phyloP scores from a whole-genome alignment of 1,140 invertebrate species.

The Melitaea cinxia region DNA sequence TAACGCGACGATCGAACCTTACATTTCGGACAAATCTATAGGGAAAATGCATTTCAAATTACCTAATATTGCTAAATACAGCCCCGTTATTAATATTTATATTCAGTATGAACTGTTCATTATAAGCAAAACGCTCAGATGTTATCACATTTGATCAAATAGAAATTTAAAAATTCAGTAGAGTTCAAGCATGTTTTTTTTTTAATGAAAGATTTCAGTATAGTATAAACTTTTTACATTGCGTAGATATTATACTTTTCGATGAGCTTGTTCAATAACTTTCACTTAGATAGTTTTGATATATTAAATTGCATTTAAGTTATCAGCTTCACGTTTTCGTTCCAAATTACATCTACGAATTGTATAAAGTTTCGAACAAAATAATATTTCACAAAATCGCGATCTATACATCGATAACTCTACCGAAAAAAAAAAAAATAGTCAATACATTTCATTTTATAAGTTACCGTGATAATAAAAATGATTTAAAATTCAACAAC shows the following conservation, averaged over 20 bases:
- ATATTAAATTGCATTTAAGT: no score
- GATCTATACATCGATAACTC: not conserved
- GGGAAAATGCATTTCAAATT: constrained; percentile 8
- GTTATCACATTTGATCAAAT: not conserved
- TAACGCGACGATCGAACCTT: not conserved
- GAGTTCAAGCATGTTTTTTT: no score
- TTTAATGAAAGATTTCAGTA: not conserved
- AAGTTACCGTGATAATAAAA: not conserved
- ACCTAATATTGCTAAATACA: constrained; percentile 11
- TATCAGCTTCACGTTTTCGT: no score
- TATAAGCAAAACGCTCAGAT: not conserved
- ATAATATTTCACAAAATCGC: not conserved
- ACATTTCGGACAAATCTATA: not conserved
- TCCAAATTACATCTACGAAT: not conserved
- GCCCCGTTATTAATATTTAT: not conserved
- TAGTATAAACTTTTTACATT: not conserved
- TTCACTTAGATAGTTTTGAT: no score
- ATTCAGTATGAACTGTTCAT: not conserved
- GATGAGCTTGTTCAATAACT: no score
- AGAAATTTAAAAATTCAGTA: not conserved
- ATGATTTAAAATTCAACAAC: not conserved
- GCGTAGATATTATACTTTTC: not conserved
- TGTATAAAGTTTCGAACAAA: not conserved
- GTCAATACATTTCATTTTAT: not conserved
- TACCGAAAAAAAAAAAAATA: not conserved